Percentiles rank a stretch among this genome's conserved stretches.
These are phyloP conservation scores for Sitophilus oryzae DNA, from an alignment of 1,140 invertebrate genomes.

Conservation along the genomic window DNA sequence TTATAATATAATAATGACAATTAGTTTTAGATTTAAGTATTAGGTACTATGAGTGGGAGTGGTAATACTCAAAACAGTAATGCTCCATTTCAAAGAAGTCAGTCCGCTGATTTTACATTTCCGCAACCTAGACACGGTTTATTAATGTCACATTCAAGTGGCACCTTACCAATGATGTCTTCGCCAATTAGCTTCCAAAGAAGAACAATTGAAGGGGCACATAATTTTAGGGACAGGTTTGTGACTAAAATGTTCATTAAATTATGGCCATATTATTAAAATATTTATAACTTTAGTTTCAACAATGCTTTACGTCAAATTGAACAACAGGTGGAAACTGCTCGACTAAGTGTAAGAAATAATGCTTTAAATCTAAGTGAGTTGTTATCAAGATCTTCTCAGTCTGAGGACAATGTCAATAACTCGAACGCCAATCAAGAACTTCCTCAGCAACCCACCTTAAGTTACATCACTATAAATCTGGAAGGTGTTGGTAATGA, in stretches of 20 bases:
- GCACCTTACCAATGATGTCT: slow-evolving; percentile 21
- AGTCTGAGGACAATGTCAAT: slow-evolving; percentile 25
- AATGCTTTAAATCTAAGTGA: slow-evolving; percentile 19
- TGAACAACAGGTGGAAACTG: slow-evolving; percentile 48
- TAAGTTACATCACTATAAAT: slow-evolving; percentile 33
- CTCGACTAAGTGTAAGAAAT: slow-evolving; percentile 43
- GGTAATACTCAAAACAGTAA: slow-evolving; percentile 6
- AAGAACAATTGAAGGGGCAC: slow-evolving; percentile 44
- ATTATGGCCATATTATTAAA: neutral
- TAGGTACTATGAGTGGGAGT: no score
- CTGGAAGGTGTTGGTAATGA: slow-evolving; percentile 29
- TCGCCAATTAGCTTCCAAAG: slow-evolving; percentile 34
- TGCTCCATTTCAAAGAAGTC: slow-evolving; percentile 25
- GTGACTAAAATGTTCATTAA: neutral
- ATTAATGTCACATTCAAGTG: slow-evolving; percentile 23
- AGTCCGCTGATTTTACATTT: slow-evolving; percentile 25
- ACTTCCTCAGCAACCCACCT: slow-evolving; percentile 8
- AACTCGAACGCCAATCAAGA: slow-evolving; percentile 9
- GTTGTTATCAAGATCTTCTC: slow-evolving; percentile 7
- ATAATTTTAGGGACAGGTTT: slow-evolving; percentile 46
- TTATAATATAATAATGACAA: no score
- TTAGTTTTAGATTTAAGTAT: no score
- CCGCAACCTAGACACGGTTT: slow-evolving; percentile 17
- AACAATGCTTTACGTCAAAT: slow-evolving; percentile 50
- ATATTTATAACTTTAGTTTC: slow-evolving; percentile 34